A percentile compares a stretch with the other conserved stretches of the same genome.
phyloP scores from a whole-genome alignment of 2,797 vertebrate genomes.

The Peromyscus nudipes region DNA sequence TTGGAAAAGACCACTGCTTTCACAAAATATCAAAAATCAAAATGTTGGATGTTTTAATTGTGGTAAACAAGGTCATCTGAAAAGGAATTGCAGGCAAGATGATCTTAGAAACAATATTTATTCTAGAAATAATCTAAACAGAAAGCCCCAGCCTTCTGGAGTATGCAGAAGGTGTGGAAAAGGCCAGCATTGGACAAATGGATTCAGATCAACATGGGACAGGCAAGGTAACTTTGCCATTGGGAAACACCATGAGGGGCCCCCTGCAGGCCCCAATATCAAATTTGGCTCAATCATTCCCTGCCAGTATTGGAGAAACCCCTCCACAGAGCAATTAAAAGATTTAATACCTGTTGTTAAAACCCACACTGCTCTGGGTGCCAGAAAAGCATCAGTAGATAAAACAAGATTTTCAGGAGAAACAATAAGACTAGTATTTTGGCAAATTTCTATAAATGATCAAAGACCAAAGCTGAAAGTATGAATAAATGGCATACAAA shows the following conservation, averaged over 20 bases:
- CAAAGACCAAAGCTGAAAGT: background rate
- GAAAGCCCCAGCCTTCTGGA: too few relatives aligned
- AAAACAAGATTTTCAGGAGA: background rate
- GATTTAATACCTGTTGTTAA: background rate
- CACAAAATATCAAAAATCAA: too few relatives aligned
- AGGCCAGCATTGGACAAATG: background rate
- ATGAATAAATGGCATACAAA: background rate
- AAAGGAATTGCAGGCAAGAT: too few relatives aligned
- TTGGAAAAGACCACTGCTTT: too few relatives aligned
- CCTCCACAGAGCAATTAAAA: background rate
- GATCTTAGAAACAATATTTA: too few relatives aligned
- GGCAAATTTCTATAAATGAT: background rate
- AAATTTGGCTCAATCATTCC: background rate
- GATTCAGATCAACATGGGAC: background rate
- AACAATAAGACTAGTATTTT: background rate
- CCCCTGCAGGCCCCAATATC: background rate
- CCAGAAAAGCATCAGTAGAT: background rate
- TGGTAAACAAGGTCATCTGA: background rate
- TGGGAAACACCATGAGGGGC: background rate
- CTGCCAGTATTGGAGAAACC: background rate
- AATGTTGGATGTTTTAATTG: background rate
- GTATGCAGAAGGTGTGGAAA: background rate
- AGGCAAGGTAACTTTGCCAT: background rate
- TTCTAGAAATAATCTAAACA: too few relatives aligned
- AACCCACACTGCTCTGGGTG: background rate